phyloP scores from a whole-genome alignment of 1,140 invertebrate genomes.

The Monomorium pharaonis region DNA sequence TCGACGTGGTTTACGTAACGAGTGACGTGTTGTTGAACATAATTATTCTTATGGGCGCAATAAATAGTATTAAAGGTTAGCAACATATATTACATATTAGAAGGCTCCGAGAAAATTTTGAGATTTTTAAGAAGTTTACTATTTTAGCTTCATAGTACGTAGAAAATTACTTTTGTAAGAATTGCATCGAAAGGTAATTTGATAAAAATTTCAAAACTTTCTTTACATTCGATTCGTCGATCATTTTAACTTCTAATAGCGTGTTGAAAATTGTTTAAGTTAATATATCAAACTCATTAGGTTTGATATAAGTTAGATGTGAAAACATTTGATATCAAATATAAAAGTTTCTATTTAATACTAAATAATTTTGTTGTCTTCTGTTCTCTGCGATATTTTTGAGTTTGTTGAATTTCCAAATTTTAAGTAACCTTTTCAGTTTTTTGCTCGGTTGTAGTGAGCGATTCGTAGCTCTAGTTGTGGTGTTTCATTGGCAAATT shows the following conservation, averaged over 20 bases:
- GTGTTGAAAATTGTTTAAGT: neutral
- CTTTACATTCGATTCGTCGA: neutral
- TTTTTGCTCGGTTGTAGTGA: neutral
- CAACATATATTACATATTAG: neutral
- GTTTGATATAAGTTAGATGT: neutral
- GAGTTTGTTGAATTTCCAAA: neutral
- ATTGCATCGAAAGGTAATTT: neutral
- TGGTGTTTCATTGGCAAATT: neutral
- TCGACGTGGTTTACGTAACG: constrained; percentile 19
- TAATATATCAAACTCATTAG: neutral
- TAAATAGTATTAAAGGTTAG: neutral
- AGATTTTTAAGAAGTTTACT: neutral
- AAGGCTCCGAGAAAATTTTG: neutral
- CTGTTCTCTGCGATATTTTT: neutral
- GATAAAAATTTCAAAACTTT: neutral
- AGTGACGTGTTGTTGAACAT: constrained; percentile 11
- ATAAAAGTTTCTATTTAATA: neutral
- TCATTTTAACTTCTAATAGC: neutral
- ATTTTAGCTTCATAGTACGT: neutral
- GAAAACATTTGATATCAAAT: neutral
- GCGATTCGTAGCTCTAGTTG: neutral
- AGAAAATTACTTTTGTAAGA: no score
- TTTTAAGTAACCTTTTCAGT: neutral
- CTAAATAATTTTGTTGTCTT: neutral
- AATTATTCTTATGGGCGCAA: neutral